Conservation (phyloP, 2,113 vertebrate species). For the Haemorhous mexicanus region DNA sequence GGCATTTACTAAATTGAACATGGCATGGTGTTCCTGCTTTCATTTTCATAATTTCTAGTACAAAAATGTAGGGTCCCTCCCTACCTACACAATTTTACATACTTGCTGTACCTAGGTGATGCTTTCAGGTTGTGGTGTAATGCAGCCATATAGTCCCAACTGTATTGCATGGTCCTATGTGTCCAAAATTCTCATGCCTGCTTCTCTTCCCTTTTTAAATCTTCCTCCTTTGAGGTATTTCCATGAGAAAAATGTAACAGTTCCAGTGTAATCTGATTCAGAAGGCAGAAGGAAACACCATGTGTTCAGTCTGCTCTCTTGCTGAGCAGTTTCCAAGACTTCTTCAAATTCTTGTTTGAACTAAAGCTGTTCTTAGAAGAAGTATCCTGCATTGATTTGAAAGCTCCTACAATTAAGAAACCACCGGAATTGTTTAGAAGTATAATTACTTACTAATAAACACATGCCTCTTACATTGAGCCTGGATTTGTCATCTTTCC, state of each 20-base stretch:
- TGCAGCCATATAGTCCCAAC: neutral
- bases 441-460: slow-evolving; percentile 3
- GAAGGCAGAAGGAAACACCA: neutral
- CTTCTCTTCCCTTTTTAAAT: neutral
- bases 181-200: neutral
- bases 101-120: neutral
- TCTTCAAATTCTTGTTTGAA: neutral
- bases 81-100: neutral
- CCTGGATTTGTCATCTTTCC: neutral
- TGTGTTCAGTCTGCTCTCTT: neutral
- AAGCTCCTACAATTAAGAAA: neutral
- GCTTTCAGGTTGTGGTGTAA: neutral
- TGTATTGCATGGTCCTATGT: neutral
- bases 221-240: neutral
- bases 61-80: neutral
- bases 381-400: neutral
- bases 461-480: neutral
- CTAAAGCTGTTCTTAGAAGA: neutral
- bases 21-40: neutral
- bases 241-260: neutral
- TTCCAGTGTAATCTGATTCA: neutral
- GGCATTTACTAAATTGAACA: neutral
- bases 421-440: neutral
- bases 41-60: neutral
- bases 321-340: neutral